Evolutionary conservation across 2,888 invertebrate species (phyloP), one percentile per base, ranked within the genome.

Genomic region (Chymomyza fuscimana): DNA sequence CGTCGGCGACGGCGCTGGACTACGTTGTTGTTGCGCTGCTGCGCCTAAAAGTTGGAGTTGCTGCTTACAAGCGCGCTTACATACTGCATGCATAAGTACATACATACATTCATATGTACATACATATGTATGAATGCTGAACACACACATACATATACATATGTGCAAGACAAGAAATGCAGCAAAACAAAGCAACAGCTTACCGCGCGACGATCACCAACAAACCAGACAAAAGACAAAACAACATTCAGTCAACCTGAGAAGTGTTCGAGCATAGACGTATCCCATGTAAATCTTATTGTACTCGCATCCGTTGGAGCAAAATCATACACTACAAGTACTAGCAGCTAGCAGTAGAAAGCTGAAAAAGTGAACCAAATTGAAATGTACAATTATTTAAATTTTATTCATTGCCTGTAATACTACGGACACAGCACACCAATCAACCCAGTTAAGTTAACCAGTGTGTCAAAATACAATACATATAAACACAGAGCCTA

Each of bases 161-260:
- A 32, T 32, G 4, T 70, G 67, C 63, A 63, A 50, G 63, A 72
- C 64, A 60, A 73, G 77, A 77, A 77, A 72, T 78, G 80, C 78
- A 80, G 63, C 78, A 76, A 75, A 74, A 73, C 75, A 80, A 77
- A 74, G 75, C 80, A 77, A 77, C 80, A 77, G 74, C 77, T 79
- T 73, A 80, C 80, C 72, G 77, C 78, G 74, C 77, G 70, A 80
- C 77, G 70, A 80, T 75, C 63, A 79, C 74, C 73, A 76, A 74
- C 72, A 80, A 32, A 32, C 32, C 32, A 32, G 32, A 76, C 75
- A 73, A 73, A 52, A 66, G 72, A 56, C 73, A 46, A 46, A 46
- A 6, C 63, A 72, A 77, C 86, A 85, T 78, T 87, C 82, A 71
- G 73, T 78, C 71, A 74, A 75, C 78, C 72, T 70, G 67, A 72